phyloP scores from a whole-genome alignment of 2,797 vertebrate genomes.

The Coregonus ussuriensis region DNA sequence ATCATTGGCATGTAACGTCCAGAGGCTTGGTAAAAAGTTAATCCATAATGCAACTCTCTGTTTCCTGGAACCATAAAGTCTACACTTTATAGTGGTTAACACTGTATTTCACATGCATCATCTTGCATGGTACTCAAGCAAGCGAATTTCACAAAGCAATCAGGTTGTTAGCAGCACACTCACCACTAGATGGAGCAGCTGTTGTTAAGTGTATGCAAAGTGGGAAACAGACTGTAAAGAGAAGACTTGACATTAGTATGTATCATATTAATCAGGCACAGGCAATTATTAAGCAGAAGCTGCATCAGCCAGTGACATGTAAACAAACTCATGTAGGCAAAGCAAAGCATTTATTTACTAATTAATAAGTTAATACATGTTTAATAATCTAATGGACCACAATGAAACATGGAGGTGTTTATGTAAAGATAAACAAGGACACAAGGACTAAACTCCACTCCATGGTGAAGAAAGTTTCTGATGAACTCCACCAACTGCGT shows the following conservation, averaged over 20 bases:
- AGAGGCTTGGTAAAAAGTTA: background rate
- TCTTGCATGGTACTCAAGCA: slow-evolving; percentile 12
- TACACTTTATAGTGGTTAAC: background rate
- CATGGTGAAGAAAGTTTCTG: no score
- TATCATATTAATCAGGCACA: background rate
- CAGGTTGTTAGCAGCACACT: slow-evolving; percentile 75
- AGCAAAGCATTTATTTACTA: background rate
- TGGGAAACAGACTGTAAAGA: slow-evolving; percentile 79
- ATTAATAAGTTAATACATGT: background rate
- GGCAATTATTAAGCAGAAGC: slow-evolving; percentile 11
- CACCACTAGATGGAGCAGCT: slow-evolving; percentile 77
- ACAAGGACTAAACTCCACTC: background rate
- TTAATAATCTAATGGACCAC: background rate
- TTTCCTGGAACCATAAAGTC: background rate
- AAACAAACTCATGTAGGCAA: background rate
- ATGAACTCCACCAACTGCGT: no score
- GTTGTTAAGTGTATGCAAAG: slow-evolving; percentile 74
- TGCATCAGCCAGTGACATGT: background rate
- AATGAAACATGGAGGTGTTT: background rate
- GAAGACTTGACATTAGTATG: slow-evolving; percentile 43
- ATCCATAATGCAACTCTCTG: background rate
- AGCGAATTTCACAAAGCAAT: slow-evolving; percentile 11
- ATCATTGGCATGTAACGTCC: background rate
- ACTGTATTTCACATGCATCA: slow-evolving; percentile 12
- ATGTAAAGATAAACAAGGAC: background rate